A percentile compares a stretch with the other conserved stretches of the same genome.
Evolutionary conservation across 2,888 invertebrate genomes (phyloP).

Genomic region (Cantharis rufa): DNA sequence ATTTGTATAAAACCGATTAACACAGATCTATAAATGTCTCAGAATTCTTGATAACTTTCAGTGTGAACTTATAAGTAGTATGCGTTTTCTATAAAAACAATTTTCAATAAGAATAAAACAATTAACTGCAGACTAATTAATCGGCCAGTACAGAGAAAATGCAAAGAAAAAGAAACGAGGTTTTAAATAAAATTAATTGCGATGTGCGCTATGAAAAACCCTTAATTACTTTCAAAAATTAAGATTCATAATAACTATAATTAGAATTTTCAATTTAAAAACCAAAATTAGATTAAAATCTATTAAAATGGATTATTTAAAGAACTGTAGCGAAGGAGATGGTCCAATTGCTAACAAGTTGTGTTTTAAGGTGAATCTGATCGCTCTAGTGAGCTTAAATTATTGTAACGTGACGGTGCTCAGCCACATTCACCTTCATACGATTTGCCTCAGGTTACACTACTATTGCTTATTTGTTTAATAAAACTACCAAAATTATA

Average conservation of each 20-base stretch:
- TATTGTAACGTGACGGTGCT: conserved; percentile 36
- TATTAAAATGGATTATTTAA: neutral
- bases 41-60: neutral
- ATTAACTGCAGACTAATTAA: neutral
- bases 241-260: neutral
- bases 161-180: too few relatives aligned
- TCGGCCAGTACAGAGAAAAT: neutral
- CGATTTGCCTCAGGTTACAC: neutral
- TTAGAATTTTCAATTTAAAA: conserved; percentile 5
- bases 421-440: conserved; percentile 7
- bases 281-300: neutral
- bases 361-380: conserved; percentile 29
- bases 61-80: neutral
- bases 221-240: neutral
- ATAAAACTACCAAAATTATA: neutral
- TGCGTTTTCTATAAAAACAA: neutral
- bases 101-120: neutral
- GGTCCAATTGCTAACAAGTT: conserved; percentile 27
- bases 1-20: conserved; percentile 2
- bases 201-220: neutral
- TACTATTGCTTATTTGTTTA: neutral
- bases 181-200: neutral
- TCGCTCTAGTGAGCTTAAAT: conserved; percentile 29
- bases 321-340: conserved; percentile 3
- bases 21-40: neutral